Conservation (phyloP, 2,888 invertebrate genomes). For the Siphonodentalium dalli region DNA sequence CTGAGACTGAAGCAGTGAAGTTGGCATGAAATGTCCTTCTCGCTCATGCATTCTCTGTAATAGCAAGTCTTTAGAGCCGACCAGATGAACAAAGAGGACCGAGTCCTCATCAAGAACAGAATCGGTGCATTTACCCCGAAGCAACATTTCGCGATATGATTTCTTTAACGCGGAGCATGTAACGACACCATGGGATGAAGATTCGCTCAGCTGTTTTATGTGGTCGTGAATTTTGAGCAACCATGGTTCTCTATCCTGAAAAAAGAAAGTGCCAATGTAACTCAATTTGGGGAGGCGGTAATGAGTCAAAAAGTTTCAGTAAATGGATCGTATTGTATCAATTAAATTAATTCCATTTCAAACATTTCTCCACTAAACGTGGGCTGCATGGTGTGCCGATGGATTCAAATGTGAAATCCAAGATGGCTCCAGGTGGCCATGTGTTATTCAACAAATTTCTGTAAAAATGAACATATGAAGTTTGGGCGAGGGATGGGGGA, state of each 20-base stretch:
- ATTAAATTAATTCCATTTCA: too few species aligned
- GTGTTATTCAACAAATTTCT: too few species aligned
- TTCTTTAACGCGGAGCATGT: slow-evolving; percentile 63
- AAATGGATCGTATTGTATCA: too few species aligned
- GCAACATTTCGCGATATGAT: slow-evolving; percentile 48
- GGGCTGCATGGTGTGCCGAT: too few species aligned
- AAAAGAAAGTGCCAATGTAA: too few species aligned
- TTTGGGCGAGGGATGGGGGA: too few species aligned
- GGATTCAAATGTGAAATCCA: too few species aligned
- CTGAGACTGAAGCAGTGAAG: slow-evolving; percentile 48
- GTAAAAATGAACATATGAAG: too few species aligned
- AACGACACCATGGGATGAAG: slow-evolving; percentile 39
- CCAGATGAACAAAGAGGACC: slow-evolving; percentile 40
- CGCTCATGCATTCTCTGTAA: slow-evolving; percentile 36
- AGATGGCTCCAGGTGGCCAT: too few species aligned
- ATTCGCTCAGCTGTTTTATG: slow-evolving; percentile 35
- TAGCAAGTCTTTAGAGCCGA: slow-evolving; percentile 37
- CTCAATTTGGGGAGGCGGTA: too few species aligned
- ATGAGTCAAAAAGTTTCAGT: too few species aligned
- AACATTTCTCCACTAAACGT: too few species aligned
- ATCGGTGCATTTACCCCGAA: slow-evolving; percentile 11
- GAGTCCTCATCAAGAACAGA: neutral
- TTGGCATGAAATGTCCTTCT: slow-evolving; percentile 53
- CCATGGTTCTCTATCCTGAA: slow-evolving; percentile 61
- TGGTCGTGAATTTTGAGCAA: slow-evolving; percentile 42